These are phyloP conservation scores for Galemys pyrenaicus DNA, from an alignment of 2,113 vertebrate genomes.

Conservation along the genomic window DNA sequence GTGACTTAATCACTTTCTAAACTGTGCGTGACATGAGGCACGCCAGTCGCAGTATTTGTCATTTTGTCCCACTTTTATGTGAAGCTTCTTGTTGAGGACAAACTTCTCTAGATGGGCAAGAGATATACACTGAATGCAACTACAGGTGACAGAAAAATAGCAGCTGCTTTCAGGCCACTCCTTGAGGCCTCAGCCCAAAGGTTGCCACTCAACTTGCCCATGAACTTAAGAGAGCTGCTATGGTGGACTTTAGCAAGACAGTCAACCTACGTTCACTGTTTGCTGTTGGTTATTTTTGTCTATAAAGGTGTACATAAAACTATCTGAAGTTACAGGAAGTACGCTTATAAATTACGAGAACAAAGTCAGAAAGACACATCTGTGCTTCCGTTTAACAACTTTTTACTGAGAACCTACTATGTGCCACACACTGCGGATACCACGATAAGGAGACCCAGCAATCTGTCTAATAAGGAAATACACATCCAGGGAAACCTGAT, in stretches of 20 bases:
- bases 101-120: background rate
- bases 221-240: background rate
- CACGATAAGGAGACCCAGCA: background rate
- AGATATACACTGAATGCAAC: background rate
- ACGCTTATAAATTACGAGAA: conserved; percentile 7
- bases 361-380: conserved; percentile 9
- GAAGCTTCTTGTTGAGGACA: background rate
- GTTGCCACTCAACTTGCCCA: background rate
- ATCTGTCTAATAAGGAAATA: background rate
- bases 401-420: background rate
- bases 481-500: conserved; percentile 20
- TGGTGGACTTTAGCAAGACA: background rate
- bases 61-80: conserved; percentile 33
- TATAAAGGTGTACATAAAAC: background rate
- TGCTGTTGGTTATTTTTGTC: background rate
- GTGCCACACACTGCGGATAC: background rate
- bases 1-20: conserved; percentile 62
- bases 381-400: background rate
- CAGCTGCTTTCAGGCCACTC: conserved; percentile 7
- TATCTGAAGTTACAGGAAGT: conserved; percentile 20
- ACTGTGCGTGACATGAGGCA: background rate
- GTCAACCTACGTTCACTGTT: background rate
- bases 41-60: background rate
- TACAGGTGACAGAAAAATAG: conserved; percentile 6
- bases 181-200: background rate